phyloP scores from a whole-genome alignment of 1,140 invertebrate genomes.

The Halictus rubicundus region DNA sequence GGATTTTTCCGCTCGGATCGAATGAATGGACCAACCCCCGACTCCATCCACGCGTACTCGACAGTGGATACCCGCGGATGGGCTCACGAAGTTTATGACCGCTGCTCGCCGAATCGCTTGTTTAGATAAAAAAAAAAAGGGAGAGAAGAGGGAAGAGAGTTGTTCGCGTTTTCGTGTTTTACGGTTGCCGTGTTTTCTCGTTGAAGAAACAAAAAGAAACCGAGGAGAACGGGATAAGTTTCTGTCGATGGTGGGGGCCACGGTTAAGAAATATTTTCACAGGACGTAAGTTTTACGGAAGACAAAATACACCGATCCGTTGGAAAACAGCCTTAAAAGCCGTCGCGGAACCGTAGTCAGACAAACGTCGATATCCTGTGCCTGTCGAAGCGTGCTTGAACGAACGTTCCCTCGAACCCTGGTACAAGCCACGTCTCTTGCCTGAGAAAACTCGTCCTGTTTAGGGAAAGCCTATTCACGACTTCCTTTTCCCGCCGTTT shows the following conservation, averaged over 20 bases:
- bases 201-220: no score
- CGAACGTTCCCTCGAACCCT: background rate
- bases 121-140: background rate
- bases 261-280: constrained; percentile 5
- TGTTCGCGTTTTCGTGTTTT: background rate
- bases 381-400: constrained; percentile 4
- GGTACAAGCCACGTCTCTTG: constrained; percentile 8
- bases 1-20: constrained; percentile 4
- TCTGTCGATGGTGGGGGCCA: no score
- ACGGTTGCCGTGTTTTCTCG: background rate
- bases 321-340: constrained; percentile 22
- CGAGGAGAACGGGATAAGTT: no score
- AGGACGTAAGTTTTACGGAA: background rate
- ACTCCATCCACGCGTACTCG: background rate
- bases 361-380: constrained; percentile 38
- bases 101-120: background rate
- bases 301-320: constrained; percentile 12
- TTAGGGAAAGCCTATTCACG: background rate
- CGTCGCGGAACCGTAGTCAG: background rate
- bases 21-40: background rate
- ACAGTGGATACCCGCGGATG: background rate
- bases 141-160: no score
- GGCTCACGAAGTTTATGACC: background rate
- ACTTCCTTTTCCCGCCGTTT: background rate
- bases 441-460: constrained; percentile 14